Percentiles rank a stretch among this genome's conserved stretches.
Evolutionary conservation across 1,140 invertebrate species (phyloP).

Genomic region (Tetramorium simillimum): DNA sequence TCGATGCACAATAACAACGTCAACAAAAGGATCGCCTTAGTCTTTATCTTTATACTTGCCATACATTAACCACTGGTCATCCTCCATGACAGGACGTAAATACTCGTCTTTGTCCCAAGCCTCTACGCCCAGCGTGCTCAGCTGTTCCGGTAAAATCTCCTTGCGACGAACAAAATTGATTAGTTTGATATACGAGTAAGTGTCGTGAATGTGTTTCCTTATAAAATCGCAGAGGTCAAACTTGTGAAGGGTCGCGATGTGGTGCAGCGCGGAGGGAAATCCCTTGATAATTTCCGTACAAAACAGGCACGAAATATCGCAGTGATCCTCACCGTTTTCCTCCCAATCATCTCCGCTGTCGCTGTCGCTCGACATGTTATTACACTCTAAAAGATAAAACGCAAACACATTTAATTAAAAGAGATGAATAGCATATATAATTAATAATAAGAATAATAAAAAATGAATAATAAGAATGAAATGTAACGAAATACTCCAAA

Average conservation of each 20-base stretch:
- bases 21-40: background rate
- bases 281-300: constrained; percentile 83
- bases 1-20: background rate
- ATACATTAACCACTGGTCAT: constrained; percentile 94
- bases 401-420: background rate
- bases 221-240: constrained; percentile 90
- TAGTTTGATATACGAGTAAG: constrained; percentile 94
- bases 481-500: too few relatives aligned
- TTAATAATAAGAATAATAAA: background rate
- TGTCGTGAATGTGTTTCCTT: constrained; percentile 91
- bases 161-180: constrained; percentile 93
- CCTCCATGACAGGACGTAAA: constrained; percentile 90
- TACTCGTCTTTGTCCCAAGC: constrained; percentile 92
- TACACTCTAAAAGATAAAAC: background rate
- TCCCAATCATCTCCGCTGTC: constrained; percentile 85
- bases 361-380: constrained; percentile 77
- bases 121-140: constrained; percentile 85
- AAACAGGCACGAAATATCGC: constrained; percentile 86
- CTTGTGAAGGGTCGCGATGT: constrained; percentile 87
- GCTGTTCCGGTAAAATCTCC: constrained; percentile 86
- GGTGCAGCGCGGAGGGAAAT: constrained; percentile 83
- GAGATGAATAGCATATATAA: background rate
- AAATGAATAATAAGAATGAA: too few relatives aligned
- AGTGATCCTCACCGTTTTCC: constrained; percentile 82
- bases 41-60: constrained; percentile 87